A percentile compares a stretch with the other conserved stretches of the same genome.
Evolutionary conservation across 2,888 invertebrate species (phyloP).

Genomic region (Abrostola tripartita): DNA sequence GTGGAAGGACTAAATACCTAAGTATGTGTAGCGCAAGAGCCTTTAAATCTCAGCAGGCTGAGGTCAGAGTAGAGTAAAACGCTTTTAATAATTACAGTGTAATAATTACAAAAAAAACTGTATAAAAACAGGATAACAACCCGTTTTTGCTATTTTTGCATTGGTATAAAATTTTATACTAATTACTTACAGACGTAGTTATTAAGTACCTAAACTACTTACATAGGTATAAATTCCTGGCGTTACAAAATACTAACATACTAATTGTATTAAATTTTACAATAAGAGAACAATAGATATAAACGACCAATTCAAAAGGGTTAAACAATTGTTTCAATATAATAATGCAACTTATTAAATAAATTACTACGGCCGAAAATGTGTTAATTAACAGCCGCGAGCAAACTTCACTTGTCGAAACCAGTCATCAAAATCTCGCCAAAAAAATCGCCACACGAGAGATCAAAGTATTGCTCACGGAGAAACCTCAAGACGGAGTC

Average conservation of each 20-base stretch:
- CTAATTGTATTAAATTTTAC: neutral
- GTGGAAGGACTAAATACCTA: conserved; percentile 10
- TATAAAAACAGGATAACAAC: neutral
- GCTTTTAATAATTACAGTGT: neutral
- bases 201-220: no score
- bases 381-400: conserved; percentile 78
- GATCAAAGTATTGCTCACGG: conserved; percentile 75
- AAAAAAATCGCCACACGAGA: conserved; percentile 81
- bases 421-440: conserved; percentile 76
- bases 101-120: no score
- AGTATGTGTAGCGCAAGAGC: conserved; percentile 1
- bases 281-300: neutral
- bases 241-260: neutral
- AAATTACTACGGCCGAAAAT: conserved; percentile 70
- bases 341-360: conserved; percentile 50
- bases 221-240: neutral
- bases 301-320: neutral
- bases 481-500: conserved; percentile 81
- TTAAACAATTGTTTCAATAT: conserved; percentile 11
- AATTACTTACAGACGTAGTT: no score
- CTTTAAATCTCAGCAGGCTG: neutral
- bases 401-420: conserved; percentile 75
- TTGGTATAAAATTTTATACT: no score
- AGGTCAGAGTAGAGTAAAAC: neutral
- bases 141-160: no score